Base-by-base conservation (phyloP, 2,797 vertebrate genomes). In the Micrastur ruficollis region DNA sequence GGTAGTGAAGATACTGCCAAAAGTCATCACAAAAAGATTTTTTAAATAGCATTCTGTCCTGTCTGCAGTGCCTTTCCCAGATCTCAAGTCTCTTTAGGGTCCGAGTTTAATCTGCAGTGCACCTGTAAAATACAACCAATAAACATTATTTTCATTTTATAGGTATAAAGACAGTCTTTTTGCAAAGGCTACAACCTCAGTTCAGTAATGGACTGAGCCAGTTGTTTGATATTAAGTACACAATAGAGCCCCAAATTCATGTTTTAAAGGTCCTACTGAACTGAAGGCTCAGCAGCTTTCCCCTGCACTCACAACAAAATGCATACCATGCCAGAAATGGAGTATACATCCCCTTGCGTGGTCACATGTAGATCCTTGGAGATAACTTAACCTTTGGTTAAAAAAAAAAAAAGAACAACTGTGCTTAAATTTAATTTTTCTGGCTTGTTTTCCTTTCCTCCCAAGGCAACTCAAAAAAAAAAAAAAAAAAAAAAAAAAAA, bases 1-100 rank as follows among this genome's bases (percentile, higher is more conserved):
- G 53, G 49, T 81, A 82, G 31, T 26, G 46, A 94, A 91, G 32
- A 17, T 89, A 65, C 56, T 81, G 92, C 74, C 92, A 94, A 65
- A 83, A 90, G 14, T 50, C 46, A 82, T 86, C 66, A 58, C 26
- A 76, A 78, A 91, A 79, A 63, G 23, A 31, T 42, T 10, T 58
- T 91, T 96, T 68, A 44, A 75, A 62, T 44, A 88, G 26, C 49
- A 52, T 38, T 70, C 74, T 84, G 16, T 79, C 42, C 44, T 56
- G 46, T 74, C 81, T 70, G 23, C 31, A 73, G 40, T 65, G 22
- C 31, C 47, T 94, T 36, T 93, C 23, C 31, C 56, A n/a, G 32
- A 82, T 66, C 46, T 61, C 23, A 76, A 46, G 10, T 31, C 40
- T 72, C 52, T 49, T 65, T 42, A 81, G 52, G 8, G 5, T 40